phyloP scores from a whole-genome alignment of 1,140 invertebrate genomes.

The Drosophila nannoptera region DNA sequence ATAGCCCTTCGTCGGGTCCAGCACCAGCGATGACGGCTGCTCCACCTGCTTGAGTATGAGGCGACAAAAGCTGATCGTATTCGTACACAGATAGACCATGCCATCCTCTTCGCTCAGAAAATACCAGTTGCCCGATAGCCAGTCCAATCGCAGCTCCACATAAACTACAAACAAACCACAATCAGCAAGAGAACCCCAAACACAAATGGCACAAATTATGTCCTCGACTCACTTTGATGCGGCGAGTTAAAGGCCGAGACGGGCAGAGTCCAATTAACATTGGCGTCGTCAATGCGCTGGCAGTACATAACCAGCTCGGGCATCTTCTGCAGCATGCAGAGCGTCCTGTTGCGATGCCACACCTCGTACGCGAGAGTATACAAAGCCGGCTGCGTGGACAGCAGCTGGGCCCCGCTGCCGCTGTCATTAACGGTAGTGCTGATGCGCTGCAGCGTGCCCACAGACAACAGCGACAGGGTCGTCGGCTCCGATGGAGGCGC shows the following conservation, averaged over 20 bases:
- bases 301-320: constrained; percentile 80
- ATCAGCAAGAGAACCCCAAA: constrained; percentile 11
- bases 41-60: constrained; percentile 85
- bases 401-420: neutral
- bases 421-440: constrained; percentile 41
- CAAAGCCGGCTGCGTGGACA: constrained; percentile 28
- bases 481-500: constrained; percentile 61
- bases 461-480: constrained; percentile 57
- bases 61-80: constrained; percentile 83
- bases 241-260: constrained; percentile 78
- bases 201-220: constrained; percentile 32
- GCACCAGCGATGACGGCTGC: constrained; percentile 87
- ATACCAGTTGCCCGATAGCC: constrained; percentile 92
- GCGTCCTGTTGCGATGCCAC: constrained; percentile 82
- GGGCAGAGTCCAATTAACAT: constrained; percentile 81
- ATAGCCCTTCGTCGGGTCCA: constrained; percentile 89
- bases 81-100: constrained; percentile 86
- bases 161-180: constrained; percentile 80
- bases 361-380: constrained; percentile 65
- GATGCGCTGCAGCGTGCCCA: constrained; percentile 53
- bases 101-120: constrained; percentile 87
- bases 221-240: constrained; percentile 66
- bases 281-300: constrained; percentile 82
- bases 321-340: constrained; percentile 86
- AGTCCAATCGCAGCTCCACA: constrained; percentile 88